These are phyloP conservation scores for Empidonax alnorum DNA, from an alignment of 2,113 vertebrate genomes.

Conservation along the genomic window DNA sequence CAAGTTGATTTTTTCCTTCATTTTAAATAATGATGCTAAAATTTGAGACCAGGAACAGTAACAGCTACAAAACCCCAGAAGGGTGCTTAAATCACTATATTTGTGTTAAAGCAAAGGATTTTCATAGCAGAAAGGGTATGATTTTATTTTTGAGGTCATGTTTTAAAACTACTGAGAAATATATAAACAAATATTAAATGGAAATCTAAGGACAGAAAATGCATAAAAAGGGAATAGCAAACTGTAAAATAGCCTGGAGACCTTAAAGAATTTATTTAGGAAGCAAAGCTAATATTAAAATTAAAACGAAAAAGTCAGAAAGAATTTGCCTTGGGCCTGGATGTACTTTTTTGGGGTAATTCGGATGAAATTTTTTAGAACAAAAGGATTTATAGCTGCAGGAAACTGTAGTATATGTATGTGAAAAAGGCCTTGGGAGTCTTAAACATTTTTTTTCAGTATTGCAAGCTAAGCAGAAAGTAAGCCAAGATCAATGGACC, in stretches of 20 bases:
- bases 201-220: not conserved
- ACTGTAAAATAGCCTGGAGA: not conserved
- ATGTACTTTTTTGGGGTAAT: not conserved
- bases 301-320: not conserved
- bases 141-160: conserved; percentile 40
- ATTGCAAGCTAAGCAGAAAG: conserved; percentile 17
- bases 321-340: not conserved
- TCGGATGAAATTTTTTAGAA: not conserved
- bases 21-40: conserved; percentile 67
- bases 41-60: conserved; percentile 60
- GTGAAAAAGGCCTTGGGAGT: not conserved
- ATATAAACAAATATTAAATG: conserved; percentile 16
- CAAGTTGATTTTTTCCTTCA: conserved; percentile 71
- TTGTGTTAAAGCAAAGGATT: conserved; percentile 28
- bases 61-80: conserved; percentile 44
- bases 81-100: conserved; percentile 46
- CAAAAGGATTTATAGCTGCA: not conserved
- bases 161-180: conserved; percentile 35
- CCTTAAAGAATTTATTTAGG: conserved; percentile 30
- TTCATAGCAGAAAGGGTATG: conserved; percentile 9
- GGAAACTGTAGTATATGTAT: not conserved
- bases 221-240: not conserved
- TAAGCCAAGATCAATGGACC: not conserved
- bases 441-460: not conserved
- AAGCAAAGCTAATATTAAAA: conserved; percentile 7